Conservation (phyloP, 2,888 invertebrate species). For the Orthosia cruda region DNA sequence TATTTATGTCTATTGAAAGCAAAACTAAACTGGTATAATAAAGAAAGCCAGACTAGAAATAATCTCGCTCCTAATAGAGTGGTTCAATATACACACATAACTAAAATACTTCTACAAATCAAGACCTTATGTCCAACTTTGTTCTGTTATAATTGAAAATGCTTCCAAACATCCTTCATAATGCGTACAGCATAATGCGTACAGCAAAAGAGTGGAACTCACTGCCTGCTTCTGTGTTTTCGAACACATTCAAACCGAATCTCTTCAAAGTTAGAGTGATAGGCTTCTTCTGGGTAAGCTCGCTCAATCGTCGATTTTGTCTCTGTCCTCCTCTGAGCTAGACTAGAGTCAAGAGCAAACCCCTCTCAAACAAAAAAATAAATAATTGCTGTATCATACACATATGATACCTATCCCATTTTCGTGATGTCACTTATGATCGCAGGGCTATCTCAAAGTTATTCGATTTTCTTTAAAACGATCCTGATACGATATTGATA, state of each 20-base stretch:
- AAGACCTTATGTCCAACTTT: constrained; percentile 3
- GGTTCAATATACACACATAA: constrained; percentile 15
- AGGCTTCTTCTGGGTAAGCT: too few relatives aligned
- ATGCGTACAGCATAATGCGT: too few relatives aligned
- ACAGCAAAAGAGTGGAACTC: too few relatives aligned
- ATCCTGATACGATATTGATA: too few relatives aligned
- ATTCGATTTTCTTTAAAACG: constrained; percentile 12
- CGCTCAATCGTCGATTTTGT: too few relatives aligned
- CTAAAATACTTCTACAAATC: constrained; percentile 9
- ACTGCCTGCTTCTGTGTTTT: too few relatives aligned
- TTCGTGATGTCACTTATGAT: constrained; percentile 26
- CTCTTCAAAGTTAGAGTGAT: too few relatives aligned
- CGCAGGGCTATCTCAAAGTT: constrained; percentile 34
- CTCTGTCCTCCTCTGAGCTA: too few relatives aligned
- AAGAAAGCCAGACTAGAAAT: constrained; percentile 50
- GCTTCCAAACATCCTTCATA: too few relatives aligned
- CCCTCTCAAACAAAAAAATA: too few relatives aligned
- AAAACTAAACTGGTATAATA: constrained; percentile 36
- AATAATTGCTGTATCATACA: background rate
- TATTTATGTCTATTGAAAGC: constrained; percentile 40
- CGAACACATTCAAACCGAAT: too few relatives aligned
- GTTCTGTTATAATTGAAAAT: constrained; percentile 21
- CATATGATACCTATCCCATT: constrained; percentile 8
- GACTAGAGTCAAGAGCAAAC: too few relatives aligned
- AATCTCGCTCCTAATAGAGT: constrained; percentile 40